Percentiles rank a stretch among this genome's conserved stretches.
Conservation (phyloP, 2,113 vertebrate species). For the Oxyura jamaicensis region DNA sequence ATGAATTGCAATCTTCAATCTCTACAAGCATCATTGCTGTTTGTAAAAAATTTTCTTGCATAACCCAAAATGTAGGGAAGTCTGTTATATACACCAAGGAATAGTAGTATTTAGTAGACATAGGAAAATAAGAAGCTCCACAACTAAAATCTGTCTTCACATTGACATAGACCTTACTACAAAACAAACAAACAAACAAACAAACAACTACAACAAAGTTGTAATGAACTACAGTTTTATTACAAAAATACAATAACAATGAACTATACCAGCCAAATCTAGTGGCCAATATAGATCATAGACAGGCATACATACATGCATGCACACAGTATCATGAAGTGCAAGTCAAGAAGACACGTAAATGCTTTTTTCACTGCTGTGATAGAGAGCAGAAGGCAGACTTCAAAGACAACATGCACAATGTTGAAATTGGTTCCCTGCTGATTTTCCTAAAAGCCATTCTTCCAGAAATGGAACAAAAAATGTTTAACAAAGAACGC, state of each 20-base stretch:
- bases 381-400: slow-evolving; percentile 1
- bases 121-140: neutral
- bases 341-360: neutral
- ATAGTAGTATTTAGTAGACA: neutral
- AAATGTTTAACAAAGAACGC: slow-evolving; percentile 1
- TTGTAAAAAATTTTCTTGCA: neutral
- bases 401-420: neutral
- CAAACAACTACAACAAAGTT: neutral
- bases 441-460: slow-evolving; percentile 1
- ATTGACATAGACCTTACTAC: neutral
- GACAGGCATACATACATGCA: neutral
- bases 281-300: neutral
- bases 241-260: neutral
- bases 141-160: neutral
- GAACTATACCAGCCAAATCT: neutral
- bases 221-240: neutral
- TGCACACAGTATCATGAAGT: neutral
- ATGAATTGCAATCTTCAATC: neutral
- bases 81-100: neutral
- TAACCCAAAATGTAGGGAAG: neutral
- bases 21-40: neutral
- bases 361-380: neutral
- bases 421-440: slow-evolving; percentile 2
- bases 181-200: neutral
- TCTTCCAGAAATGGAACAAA: neutral